These are phyloP conservation scores for Procavia capensis DNA, from an alignment of 2,113 vertebrate species.

Conservation along the genomic window DNA sequence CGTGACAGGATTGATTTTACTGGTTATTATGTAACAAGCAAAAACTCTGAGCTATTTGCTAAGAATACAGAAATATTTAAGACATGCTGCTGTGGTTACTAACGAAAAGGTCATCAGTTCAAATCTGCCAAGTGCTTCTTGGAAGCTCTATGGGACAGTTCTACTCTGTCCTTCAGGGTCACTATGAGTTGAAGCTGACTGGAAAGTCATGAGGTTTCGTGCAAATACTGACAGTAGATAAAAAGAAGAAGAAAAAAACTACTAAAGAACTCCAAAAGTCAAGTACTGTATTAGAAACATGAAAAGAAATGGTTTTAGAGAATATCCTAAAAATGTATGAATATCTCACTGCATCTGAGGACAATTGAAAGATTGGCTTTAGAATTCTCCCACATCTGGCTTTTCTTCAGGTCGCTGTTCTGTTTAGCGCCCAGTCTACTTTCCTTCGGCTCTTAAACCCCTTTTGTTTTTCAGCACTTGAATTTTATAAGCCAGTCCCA, in stretches of 20 bases:
- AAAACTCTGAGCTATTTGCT: background rate
- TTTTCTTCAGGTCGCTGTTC: background rate
- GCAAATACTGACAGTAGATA: background rate
- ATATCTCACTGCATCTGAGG: background rate
- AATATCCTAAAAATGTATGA: background rate
- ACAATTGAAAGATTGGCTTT: background rate
- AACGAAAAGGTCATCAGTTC: too few species aligned
- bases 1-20: too few species aligned
- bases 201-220: background rate
- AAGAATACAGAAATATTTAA: slow-evolving; percentile 1
- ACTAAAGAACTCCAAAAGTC: background rate
- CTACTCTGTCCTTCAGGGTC: too few species aligned
- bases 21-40: background rate
- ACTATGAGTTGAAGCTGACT: too few species aligned
- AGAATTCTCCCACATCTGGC: background rate
- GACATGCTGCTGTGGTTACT: too few species aligned
- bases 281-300: background rate
- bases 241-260: background rate
- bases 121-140: too few species aligned
- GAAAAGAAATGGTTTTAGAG: background rate
- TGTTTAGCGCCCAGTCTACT: background rate
- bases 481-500: background rate
- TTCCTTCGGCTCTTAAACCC: background rate
- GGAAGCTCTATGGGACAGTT: too few species aligned
- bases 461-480: background rate